Percentiles rank a stretch among this genome's conserved stretches.
phyloP scores from a whole-genome alignment of 2,888 invertebrate species.

The Drosophila multiciliata region DNA sequence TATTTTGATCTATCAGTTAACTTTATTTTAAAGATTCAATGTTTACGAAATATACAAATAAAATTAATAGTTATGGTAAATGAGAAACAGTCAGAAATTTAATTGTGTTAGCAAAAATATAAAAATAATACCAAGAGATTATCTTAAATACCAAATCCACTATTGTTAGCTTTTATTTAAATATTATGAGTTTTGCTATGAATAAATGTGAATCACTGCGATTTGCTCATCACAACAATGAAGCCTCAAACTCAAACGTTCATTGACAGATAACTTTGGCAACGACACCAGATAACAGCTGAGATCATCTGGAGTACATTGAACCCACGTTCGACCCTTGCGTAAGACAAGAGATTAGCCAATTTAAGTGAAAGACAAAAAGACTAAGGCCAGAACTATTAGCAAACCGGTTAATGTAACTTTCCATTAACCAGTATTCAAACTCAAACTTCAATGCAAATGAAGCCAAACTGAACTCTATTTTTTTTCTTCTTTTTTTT shows the following conservation, averaged over 20 bases:
- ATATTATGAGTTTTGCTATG: slow-evolving; percentile 7
- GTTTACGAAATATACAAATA: neutral
- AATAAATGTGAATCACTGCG: slow-evolving; percentile 13
- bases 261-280: slow-evolving; percentile 7
- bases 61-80: neutral
- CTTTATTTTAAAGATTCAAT: neutral
- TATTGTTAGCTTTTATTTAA: neutral
- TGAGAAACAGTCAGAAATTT: neutral
- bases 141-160: slow-evolving; percentile 7
- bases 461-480: slow-evolving; percentile 23
- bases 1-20: neutral
- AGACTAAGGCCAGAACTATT: slow-evolving; percentile 55
- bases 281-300: slow-evolving; percentile 14
- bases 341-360: slow-evolving; percentile 56
- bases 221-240: slow-evolving; percentile 13
- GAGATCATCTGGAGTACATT: slow-evolving; percentile 45
- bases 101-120: neutral
- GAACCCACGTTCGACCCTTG: slow-evolving; percentile 52
- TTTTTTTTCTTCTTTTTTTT: neutral
- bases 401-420: slow-evolving; percentile 58
- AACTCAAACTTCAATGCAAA: slow-evolving; percentile 29
- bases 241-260: neutral
- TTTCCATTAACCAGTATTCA: slow-evolving; percentile 54
- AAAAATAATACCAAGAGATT: neutral
- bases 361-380: slow-evolving; percentile 52